Evolutionary conservation across 2,888 invertebrate genomes (phyloP).

Genomic region (Yponomeuta plumbellus): DNA sequence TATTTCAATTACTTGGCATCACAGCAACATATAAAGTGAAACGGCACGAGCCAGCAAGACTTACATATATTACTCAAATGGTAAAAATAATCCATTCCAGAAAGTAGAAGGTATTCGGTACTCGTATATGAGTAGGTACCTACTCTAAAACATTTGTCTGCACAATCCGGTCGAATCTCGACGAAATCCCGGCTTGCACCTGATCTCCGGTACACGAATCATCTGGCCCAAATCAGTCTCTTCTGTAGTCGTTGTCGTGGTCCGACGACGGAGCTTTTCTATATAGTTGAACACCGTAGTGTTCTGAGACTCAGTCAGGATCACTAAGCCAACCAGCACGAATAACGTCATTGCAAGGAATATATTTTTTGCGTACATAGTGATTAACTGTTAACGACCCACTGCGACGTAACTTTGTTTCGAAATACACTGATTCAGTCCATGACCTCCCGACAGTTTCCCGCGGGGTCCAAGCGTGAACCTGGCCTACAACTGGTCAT

Average conservation of each 20-base stretch:
- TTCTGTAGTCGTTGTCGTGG: constrained; percentile 30
- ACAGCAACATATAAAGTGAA: too few species aligned
- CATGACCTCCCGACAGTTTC: constrained; percentile 16
- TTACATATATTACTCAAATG: too few species aligned
- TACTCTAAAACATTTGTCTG: constrained; percentile 31
- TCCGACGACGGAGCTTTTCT: constrained; percentile 31
- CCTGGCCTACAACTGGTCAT: not conserved
- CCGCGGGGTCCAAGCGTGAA: not conserved
- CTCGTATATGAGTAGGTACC: not conserved
- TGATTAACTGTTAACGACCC: constrained; percentile 35
- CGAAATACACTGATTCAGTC: constrained; percentile 8
- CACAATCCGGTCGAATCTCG: constrained; percentile 46
- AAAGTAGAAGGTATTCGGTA: not conserved
- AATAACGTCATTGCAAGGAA: constrained; percentile 34
- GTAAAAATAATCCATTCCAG: not conserved
- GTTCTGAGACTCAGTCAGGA: constrained; percentile 26
- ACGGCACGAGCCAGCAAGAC: too few species aligned
- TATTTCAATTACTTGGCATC: too few species aligned
- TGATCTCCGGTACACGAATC: constrained; percentile 49
- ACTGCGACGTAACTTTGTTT: constrained; percentile 37
- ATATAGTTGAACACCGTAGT: constrained; percentile 39
- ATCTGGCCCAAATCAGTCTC: constrained; percentile 32
- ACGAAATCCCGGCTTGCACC: constrained; percentile 41
- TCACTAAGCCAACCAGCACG: constrained; percentile 29
- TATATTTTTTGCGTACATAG: constrained; percentile 51